Conservation (phyloP, 1,140 invertebrate species). For the Neomicropteryx cornuta region DNA sequence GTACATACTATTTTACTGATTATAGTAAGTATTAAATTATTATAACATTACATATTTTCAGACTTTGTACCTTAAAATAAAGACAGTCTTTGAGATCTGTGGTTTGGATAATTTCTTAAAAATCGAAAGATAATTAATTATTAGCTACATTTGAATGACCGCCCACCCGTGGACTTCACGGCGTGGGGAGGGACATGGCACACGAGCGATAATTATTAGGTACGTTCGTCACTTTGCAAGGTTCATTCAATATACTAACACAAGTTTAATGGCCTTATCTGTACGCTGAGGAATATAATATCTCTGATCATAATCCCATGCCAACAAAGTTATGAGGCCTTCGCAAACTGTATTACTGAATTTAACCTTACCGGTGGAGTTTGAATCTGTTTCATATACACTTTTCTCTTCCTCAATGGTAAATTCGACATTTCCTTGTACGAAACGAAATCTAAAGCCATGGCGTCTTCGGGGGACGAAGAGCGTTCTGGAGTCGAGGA, state of each 20-base stretch:
- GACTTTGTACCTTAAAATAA: no score
- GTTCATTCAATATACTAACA: neutral
- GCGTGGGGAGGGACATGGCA: no score
- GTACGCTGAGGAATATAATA: neutral
- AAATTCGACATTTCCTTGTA: slow-evolving; percentile 51
- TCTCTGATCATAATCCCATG: slow-evolving; percentile 6
- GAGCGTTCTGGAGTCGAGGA: slow-evolving; percentile 50
- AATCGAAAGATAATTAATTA: no score
- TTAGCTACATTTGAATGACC: no score
- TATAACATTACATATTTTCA: no score
- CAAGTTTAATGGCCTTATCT: neutral
- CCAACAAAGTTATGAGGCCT: slow-evolving; percentile 42
- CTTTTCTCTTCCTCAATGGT: slow-evolving; percentile 67
- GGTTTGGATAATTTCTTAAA: no score
- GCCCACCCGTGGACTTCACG: no score
- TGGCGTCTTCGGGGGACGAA: slow-evolving; percentile 45
- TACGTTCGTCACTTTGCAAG: neutral
- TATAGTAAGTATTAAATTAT: no score
- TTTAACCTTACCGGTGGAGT: slow-evolving; percentile 48
- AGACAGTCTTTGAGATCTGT: no score
- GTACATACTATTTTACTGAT: no score
- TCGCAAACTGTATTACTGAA: slow-evolving; percentile 73
- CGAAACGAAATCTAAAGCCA: slow-evolving; percentile 28
- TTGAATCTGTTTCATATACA: slow-evolving; percentile 62
- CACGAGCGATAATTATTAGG: no score